A percentile compares a stretch with the other conserved stretches of the same genome.
These are phyloP conservation scores for Polyergus mexicanus DNA, from an alignment of 1,140 invertebrate genomes.

Conservation along the genomic window DNA sequence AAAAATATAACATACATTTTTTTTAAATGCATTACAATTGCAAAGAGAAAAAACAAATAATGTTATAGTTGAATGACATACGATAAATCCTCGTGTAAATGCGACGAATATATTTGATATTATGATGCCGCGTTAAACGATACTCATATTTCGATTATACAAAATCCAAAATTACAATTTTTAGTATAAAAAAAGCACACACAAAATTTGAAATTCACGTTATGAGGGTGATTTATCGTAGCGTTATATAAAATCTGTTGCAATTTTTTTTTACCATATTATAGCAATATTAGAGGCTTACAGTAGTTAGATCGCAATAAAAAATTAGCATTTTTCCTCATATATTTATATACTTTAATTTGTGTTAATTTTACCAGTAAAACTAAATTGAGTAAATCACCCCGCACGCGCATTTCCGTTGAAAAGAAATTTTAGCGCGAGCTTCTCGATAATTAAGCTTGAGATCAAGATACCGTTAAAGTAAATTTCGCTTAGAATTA, in stretches of 20 bases:
- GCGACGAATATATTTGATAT: no score
- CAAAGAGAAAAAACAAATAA: background rate
- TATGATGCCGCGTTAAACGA: no score
- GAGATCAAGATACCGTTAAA: background rate
- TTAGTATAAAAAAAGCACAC: no score
- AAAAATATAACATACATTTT: background rate
- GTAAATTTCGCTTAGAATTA: slow-evolving; percentile 22
- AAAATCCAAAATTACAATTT: no score
- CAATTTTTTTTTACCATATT: no score
- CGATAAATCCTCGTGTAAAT: no score
- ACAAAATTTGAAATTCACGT: no score
- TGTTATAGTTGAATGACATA: background rate
- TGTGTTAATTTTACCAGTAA: background rate
- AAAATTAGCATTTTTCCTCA: background rate
- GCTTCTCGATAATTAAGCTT: background rate
- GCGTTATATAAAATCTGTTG: no score
- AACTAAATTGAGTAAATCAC: background rate
- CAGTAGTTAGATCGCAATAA: background rate
- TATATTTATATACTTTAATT: background rate
- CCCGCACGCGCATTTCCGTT: background rate
- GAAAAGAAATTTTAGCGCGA: background rate
- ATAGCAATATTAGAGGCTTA: no score
- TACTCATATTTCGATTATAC: no score
- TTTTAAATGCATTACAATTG: background rate
- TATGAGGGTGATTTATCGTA: no score